Percentiles rank a stretch among this genome's conserved stretches.
Conservation (phyloP, 2,888 invertebrate species). For the Saturnia pavonia region DNA sequence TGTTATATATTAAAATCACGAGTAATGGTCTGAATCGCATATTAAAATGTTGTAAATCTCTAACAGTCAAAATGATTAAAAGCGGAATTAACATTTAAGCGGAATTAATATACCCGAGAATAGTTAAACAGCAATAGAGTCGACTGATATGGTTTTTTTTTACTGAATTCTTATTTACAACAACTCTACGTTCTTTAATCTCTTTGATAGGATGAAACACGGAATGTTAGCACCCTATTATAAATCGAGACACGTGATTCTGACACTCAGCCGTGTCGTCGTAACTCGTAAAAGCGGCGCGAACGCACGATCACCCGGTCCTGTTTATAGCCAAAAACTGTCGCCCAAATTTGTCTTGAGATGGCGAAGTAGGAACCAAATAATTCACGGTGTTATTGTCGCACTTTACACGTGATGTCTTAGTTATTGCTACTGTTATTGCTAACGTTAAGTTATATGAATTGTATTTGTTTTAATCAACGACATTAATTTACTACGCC, state of each 20-base stretch:
- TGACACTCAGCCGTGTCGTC: constrained; percentile 40
- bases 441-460: neutral
- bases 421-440: constrained; percentile 1
- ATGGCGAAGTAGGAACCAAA: neutral
- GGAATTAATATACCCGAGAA: too few relatives aligned
- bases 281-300: constrained; percentile 29
- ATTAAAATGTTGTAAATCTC: too few relatives aligned
- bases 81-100: too few relatives aligned
- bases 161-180: too few relatives aligned
- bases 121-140: too few relatives aligned
- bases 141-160: too few relatives aligned
- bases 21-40: too few relatives aligned
- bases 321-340: constrained; percentile 4
- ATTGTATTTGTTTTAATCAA: constrained; percentile 1
- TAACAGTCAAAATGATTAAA: too few relatives aligned
- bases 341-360: constrained; percentile 1
- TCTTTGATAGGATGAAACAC: neutral
- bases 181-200: neutral
- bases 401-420: constrained; percentile 4
- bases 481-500: neutral
- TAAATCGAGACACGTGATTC: constrained; percentile 31
- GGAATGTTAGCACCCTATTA: constrained; percentile 26
- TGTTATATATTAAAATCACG: neutral
- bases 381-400: constrained; percentile 9
- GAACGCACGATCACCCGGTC: constrained; percentile 29